Evolutionary conservation across 2,113 vertebrate species (phyloP), one percentile per base, ranked within the genome.

Genomic region (Caranx melampygus): DNA sequence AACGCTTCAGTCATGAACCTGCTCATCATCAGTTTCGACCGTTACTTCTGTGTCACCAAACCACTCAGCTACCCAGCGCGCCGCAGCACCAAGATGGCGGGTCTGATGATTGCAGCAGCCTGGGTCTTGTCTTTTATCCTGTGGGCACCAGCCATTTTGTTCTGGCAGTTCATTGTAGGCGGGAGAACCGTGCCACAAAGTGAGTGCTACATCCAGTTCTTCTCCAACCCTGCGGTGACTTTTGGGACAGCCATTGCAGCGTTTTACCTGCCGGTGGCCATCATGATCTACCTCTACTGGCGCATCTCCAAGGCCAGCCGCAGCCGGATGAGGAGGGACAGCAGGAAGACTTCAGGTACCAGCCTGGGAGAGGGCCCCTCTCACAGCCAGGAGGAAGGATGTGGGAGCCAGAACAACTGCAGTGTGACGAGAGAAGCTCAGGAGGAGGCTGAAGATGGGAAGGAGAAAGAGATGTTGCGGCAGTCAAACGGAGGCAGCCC

Each of bases 1-100:
- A 99, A 99, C 0, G 98, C 98, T 42, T 99, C 98, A 0, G 97
- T 99, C 44, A 98, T 99, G 98, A 99, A 99, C 88, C 96, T 99
- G 37, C 97, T 99, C 78, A 98, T 99, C 58, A 99, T 99, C 84
- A 99, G 98, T 90, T 99, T 99, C 80, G 98, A 99, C 91, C 96
- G 98, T 59, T 99, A 97, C 85, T 99, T 99, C 91, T 99, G 98
- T 20, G 97, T 99, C 89, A 99, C 98, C 62, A 99, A 98, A 73
- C 98, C 98, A 0, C 96, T 99, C 84, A 97, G 95, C 0, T 99
- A 99, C 42, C 98, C 98, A 0, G 95, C 96, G n/a, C 97, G 94
- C 83, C 83, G 98, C 79, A 99, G 97, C 88, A 98, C 97, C 6
- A 99, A 97, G 91, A 99, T 97, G 97, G 98, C 98, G 0, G 97